Evolutionary conservation across 2,888 invertebrate species (phyloP).

Genomic region (Chydorus sphaericus): DNA sequence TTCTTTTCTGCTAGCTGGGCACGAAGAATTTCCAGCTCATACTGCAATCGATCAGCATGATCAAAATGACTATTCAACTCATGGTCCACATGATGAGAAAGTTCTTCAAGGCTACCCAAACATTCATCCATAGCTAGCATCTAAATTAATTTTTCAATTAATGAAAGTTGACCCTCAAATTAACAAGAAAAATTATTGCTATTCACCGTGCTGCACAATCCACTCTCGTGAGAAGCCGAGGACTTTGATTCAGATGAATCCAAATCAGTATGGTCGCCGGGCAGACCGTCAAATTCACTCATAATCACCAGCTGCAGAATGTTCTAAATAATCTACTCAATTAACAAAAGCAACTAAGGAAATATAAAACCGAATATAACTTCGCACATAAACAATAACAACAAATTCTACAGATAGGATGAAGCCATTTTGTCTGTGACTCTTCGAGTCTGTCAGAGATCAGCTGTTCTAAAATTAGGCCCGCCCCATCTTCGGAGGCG

Average conservation of each 20-base stretch:
- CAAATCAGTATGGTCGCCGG: neutral
- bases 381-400: too few relatives aligned
- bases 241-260: conserved; percentile 4
- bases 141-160: neutral
- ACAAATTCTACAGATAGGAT: too few relatives aligned
- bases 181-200: neutral
- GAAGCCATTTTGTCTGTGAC: too few relatives aligned
- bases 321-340: too few relatives aligned
- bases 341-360: too few relatives aligned
- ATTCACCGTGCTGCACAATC: conserved; percentile 1
- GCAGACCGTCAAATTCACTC: neutral
- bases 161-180: neutral
- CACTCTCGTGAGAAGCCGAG: conserved; percentile 8
- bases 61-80: conserved; percentile 3
- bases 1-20: conserved; percentile 5
- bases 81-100: neutral
- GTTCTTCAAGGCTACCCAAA: conserved; percentile 8
- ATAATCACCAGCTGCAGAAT: too few relatives aligned
- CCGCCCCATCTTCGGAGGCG: too few relatives aligned
- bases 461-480: too few relatives aligned
- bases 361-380: too few relatives aligned
- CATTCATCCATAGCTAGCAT: conserved; percentile 8
- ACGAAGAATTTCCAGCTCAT: conserved; percentile 6
- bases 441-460: too few relatives aligned
- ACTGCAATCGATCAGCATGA: neutral